Evolutionary conservation across 2,113 vertebrate genomes (phyloP).

Genomic region (Hydrochoerus hydrochaeris): DNA sequence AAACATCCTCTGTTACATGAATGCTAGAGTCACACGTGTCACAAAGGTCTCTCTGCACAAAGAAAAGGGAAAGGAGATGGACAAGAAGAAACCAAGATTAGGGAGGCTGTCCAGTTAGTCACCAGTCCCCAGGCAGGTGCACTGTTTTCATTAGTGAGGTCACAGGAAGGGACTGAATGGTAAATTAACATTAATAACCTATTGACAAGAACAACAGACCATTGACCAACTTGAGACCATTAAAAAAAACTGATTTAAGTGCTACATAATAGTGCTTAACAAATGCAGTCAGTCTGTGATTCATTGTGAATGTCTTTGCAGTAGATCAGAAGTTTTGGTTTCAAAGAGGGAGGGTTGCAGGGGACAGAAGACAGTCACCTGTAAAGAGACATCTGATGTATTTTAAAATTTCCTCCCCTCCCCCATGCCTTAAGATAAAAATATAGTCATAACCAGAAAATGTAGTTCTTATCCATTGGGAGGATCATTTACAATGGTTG

Average conservation of each 20-base stretch:
- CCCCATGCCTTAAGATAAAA: neutral
- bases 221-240: neutral
- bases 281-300: constrained; percentile 6
- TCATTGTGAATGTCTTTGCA: neutral
- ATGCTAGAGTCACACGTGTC: neutral
- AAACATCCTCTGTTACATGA: neutral
- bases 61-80: neutral
- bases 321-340: neutral
- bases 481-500: neutral
- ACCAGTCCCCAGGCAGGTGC: neutral
- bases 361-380: constrained; percentile 21
- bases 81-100: neutral
- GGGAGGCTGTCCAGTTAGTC: neutral
- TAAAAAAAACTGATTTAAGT: constrained; percentile 45
- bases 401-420: neutral
- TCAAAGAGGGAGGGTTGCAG: neutral
- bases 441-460: neutral
- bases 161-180: neutral
- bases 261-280: neutral
- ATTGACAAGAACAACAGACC: constrained; percentile 27
- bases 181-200: constrained; percentile 61
- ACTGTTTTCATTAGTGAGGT: neutral
- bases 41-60: fast-evolving
- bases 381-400: neutral
- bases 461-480: neutral